Percentiles rank a stretch among this genome's conserved stretches.
Evolutionary conservation across 2,797 vertebrate genomes (phyloP).

Genomic region (Channallabes apus): DNA sequence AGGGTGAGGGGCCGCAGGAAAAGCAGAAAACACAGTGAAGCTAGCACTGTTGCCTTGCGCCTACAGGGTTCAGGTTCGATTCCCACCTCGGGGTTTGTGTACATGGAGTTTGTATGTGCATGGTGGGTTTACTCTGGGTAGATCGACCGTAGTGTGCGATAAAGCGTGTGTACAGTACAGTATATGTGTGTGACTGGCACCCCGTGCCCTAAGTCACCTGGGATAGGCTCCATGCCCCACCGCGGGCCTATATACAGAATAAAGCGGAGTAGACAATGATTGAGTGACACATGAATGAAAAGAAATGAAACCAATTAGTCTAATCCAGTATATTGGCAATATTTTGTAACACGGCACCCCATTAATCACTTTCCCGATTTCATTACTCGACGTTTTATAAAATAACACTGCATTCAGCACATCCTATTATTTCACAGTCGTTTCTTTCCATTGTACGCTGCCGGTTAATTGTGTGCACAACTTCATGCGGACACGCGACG

Average conservation of each 20-base stretch:
- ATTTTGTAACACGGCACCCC: neutral
- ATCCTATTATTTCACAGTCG: neutral
- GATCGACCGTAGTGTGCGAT: too few species aligned
- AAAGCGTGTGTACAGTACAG: too few species aligned
- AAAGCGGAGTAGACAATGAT: too few species aligned
- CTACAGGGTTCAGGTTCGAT: too few species aligned
- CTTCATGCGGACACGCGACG: neutral
- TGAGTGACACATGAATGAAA: neutral
- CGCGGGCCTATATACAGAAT: too few species aligned
- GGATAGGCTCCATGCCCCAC: too few species aligned
- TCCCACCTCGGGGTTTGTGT: too few species aligned
- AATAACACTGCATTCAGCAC: slow-evolving; percentile 6
- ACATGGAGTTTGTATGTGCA: too few species aligned
- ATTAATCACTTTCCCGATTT: neutral
- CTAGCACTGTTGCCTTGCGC: too few species aligned
- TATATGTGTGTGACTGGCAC: too few species aligned
- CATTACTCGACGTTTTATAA: neutral
- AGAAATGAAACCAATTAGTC: neutral
- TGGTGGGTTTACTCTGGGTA: too few species aligned
- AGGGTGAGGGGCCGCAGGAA: neutral
- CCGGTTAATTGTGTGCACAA: neutral
- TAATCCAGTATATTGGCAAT: neutral
- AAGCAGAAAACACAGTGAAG: neutral
- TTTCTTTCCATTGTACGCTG: neutral
- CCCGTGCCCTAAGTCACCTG: too few species aligned